Base-by-base conservation (phyloP, 2,113 vertebrate species). In the Pimephales promelas region DNA sequence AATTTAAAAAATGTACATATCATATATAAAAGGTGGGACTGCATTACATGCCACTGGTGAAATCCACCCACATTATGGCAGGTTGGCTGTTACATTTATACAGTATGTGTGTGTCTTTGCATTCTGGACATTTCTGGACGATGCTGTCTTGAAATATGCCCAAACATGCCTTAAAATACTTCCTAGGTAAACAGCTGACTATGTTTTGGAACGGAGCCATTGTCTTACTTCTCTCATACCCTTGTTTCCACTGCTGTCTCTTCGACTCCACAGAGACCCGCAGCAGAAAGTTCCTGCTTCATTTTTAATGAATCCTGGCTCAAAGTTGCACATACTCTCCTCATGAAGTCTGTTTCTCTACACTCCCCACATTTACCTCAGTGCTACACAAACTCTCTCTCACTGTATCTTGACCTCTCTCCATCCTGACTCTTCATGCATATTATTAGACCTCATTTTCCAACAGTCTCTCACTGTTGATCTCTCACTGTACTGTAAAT, bases 271-370 rank as follows among this genome's bases (percentile, higher is more conserved):
- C 45, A 71, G 79, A 72, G 49, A 81, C n/a, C 16, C 3, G 3
- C 31, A 56, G 28, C 45, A 52, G 52, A 83, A 61, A 59, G 54
- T 76, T 79, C 26, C 28, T 43, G 56, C 83, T 79, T 85, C 36
- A 85, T 80, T 70, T 84, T 83, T 85, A 79, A 87, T 83, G 61
- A 85, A 79, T 80, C 40, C 70, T 47, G 81, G 1, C 52, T 73
- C 34, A 74, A 57, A 83, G 71, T 74, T 56, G 22, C 34, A 70
- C 68, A 75, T 77, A 64, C 62, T 77, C 34, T 70, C 28, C 68
- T 56, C 5, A 22, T 40, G n/a, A 45, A 80, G 70, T 62, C 61
- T 54, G 71, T 73, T 68, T 24, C 40, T 40, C 14, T 81, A 36
- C 24, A 68, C 49, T 54, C 64, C 64, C 80, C 36, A 72, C 54